These are phyloP conservation scores for Xanthorhoe designata DNA, from an alignment of 2,888 invertebrate species.

Conservation along the genomic window DNA sequence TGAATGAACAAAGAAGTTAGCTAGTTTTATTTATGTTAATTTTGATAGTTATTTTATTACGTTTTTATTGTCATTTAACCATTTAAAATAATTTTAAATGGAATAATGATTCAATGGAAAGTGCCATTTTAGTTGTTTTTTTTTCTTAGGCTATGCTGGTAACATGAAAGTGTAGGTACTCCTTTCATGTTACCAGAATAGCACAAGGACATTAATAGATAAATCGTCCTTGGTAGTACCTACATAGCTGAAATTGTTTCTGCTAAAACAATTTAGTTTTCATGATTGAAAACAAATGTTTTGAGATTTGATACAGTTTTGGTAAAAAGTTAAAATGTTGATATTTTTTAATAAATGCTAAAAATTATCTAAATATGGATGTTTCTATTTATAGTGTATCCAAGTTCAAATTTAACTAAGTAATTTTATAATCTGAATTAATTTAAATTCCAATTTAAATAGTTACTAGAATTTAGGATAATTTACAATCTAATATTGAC, in stretches of 20 bases:
- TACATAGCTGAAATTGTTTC: conserved; percentile 17
- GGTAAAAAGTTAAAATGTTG: background rate
- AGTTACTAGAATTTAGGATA: too few relatives aligned
- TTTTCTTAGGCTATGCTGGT: conserved; percentile 11
- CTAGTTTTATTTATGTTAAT: conserved; percentile 3
- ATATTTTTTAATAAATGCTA: background rate
- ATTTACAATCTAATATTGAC: too few relatives aligned
- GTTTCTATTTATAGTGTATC: background rate
- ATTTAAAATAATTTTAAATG: conserved; percentile 29
- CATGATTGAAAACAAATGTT: conserved; percentile 37
- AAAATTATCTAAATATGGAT: background rate
- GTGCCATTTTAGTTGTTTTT: conserved; percentile 22
- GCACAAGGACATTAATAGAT: too few relatives aligned
- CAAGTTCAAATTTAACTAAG: too few relatives aligned
- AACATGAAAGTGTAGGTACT: conserved; percentile 1
- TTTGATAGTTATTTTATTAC: background rate
- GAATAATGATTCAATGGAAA: conserved; percentile 17
- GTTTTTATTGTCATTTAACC: conserved; percentile 13
- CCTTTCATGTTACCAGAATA: too few relatives aligned
- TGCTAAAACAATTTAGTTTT: conserved; percentile 37
- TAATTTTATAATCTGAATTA: too few relatives aligned
- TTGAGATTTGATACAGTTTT: conserved; percentile 8
- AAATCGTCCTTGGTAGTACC: too few relatives aligned
- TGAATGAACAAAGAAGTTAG: conserved; percentile 14
- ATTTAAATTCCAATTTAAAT: too few relatives aligned